Evolutionary conservation across 2,888 invertebrate species (phyloP).

Genomic region (Dichetophora obliterata): DNA sequence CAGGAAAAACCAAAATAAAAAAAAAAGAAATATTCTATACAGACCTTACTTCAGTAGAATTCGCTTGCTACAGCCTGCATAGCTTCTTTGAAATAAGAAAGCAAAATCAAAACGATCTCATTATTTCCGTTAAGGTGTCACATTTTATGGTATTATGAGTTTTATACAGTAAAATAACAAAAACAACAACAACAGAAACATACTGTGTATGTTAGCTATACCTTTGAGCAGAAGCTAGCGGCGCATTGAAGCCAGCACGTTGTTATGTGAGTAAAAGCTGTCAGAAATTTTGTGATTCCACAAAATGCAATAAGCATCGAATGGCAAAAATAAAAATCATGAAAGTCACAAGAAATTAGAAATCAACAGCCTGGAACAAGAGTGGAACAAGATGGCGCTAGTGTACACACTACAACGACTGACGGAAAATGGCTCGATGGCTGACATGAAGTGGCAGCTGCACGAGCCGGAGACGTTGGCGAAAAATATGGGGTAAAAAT

Average conservation of each 20-base stretch:
- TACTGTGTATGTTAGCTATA: not conserved
- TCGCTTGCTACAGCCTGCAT: not conserved
- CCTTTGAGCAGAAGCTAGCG: not conserved
- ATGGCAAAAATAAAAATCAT: conserved; percentile 25
- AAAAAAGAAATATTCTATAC: not conserved
- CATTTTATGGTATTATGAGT: conserved; percentile 36
- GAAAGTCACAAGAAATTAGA: conserved; percentile 45
- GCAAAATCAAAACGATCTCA: conserved; percentile 50
- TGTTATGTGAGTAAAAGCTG: conserved; percentile 25
- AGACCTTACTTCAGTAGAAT: not conserved
- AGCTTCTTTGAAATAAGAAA: not conserved
- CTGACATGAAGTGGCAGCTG: not conserved
- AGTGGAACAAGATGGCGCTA: not conserved
- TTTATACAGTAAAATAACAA: conserved; percentile 4
- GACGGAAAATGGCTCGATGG: not conserved
- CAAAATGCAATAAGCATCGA: conserved; percentile 39
- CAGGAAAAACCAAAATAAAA: not conserved
- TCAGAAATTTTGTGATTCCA: conserved; percentile 32
- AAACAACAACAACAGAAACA: conserved; percentile 3
- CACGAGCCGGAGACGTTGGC: not conserved
- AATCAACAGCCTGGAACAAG: conserved; percentile 52
- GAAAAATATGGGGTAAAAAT: not conserved
- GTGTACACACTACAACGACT: not conserved
- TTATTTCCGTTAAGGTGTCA: conserved; percentile 44
- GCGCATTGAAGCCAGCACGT: not conserved